phyloP scores from a whole-genome alignment of 2,113 vertebrate species.

The Oreochromis aureus region DNA sequence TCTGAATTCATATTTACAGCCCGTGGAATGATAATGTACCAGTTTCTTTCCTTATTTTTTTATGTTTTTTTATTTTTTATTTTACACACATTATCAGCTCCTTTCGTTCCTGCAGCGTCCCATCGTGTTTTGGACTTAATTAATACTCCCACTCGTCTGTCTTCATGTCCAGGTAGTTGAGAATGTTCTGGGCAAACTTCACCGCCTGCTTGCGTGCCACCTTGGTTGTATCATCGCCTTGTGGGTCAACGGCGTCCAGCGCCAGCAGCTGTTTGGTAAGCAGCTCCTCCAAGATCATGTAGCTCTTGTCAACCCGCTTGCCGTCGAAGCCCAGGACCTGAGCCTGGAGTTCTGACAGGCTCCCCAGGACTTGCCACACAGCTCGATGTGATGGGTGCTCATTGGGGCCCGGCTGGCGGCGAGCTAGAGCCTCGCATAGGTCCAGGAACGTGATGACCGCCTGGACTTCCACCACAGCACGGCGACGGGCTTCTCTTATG shows the following conservation, averaged over 20 bases:
- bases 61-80: background rate
- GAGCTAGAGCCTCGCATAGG: constrained; percentile 82
- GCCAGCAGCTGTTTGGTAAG: constrained; percentile 93
- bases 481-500: constrained; percentile 90
- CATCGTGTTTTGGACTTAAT: background rate
- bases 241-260: constrained; percentile 92
- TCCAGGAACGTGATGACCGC: constrained; percentile 88
- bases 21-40: constrained; percentile 20
- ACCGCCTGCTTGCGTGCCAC: constrained; percentile 91
- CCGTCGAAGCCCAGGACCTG: constrained; percentile 90
- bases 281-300: constrained; percentile 90
- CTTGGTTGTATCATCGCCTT: constrained; percentile 86
- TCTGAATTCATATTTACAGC: constrained; percentile 50
- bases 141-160: constrained; percentile 96
- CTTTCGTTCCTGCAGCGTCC: background rate
- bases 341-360: constrained; percentile 85
- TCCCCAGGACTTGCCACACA: constrained; percentile 85
- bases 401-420: constrained; percentile 64
- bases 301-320: constrained; percentile 90
- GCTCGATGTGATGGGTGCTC: constrained; percentile 80
- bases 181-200: constrained; percentile 93
- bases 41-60: background rate
- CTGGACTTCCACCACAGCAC: constrained; percentile 90
- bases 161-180: constrained; percentile 95
- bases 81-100: constrained; percentile 27